Conservation (phyloP, 2,888 invertebrate species). For the Ennomos fuscantarius region DNA sequence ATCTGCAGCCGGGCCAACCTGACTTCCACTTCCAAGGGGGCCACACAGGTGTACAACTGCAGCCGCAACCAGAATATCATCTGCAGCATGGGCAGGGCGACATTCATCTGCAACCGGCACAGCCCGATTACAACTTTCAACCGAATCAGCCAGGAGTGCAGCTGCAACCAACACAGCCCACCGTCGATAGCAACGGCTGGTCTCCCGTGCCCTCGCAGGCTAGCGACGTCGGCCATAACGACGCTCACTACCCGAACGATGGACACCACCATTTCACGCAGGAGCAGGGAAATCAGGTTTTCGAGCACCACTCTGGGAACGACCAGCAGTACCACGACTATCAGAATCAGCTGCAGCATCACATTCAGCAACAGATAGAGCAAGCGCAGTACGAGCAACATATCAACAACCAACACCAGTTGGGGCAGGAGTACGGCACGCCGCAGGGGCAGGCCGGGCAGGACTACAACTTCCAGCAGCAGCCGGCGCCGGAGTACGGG, state of each 20-base stretch:
- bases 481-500: conserved; percentile 63
- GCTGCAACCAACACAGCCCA: conserved; percentile 51
- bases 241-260: conserved; percentile 52
- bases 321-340: conserved; percentile 67
- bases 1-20: conserved; percentile 34
- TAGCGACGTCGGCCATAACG: conserved; percentile 51
- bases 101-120: conserved; percentile 45
- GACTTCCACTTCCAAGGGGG: conserved; percentile 27
- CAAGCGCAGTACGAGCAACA: conserved; percentile 63
- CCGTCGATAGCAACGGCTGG: conserved; percentile 75
- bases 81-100: conserved; percentile 49
- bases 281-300: conserved; percentile 72
- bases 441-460: conserved; percentile 43
- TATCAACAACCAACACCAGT: conserved; percentile 53
- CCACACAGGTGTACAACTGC: conserved; percentile 26
- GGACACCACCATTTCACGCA: conserved; percentile 66
- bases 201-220: conserved; percentile 68
- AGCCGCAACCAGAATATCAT: conserved; percentile 31
- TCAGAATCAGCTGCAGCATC: conserved; percentile 70
- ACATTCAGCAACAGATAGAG: conserved; percentile 73
- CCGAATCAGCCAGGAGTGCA: conserved; percentile 11
- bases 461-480: conserved; percentile 45
- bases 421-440: conserved; percentile 42
- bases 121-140: conserved; percentile 36
- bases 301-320: conserved; percentile 67